phyloP scores from a whole-genome alignment of 2,797 vertebrate genomes.

The Lutjanus argentimaculatus region DNA sequence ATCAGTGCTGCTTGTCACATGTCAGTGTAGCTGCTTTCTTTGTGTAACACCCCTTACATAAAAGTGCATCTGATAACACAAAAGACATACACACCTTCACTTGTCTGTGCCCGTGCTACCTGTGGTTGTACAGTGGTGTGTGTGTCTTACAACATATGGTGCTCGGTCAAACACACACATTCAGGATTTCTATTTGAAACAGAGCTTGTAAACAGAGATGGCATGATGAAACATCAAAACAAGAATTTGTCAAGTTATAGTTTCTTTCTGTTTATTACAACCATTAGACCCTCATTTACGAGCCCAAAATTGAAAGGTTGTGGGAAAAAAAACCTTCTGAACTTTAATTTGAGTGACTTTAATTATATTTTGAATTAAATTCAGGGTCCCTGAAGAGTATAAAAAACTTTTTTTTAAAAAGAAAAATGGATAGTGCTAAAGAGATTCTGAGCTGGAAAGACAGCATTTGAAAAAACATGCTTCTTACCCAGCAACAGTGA shows the following conservation, averaged over 20 bases:
- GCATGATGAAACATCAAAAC: not conserved
- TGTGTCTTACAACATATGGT: not conserved
- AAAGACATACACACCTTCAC: constrained; percentile 23
- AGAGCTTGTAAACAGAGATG: not conserved
- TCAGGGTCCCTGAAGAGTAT: too few species aligned
- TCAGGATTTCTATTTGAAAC: constrained; percentile 7
- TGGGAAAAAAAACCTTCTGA: not conserved
- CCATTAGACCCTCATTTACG: not conserved
- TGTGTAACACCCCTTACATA: constrained; percentile 51
- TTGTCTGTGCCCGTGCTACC: constrained; percentile 15
- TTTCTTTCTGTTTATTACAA: constrained; percentile 10
- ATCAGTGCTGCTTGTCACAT: constrained; percentile 37
- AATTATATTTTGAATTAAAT: not conserved
- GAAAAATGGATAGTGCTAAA: not conserved
- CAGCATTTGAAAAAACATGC: not conserved
- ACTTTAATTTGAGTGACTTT: not conserved
- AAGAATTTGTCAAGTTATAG: not conserved
- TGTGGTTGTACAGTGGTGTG: not conserved
- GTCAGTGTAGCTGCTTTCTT: constrained; percentile 27
- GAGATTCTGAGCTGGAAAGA: not conserved
- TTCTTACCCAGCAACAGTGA: constrained; percentile 55
- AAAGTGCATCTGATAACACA: constrained; percentile 50
- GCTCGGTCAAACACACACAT: not conserved
- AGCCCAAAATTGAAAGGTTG: not conserved
- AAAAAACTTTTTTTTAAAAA: not conserved